Percentiles rank a stretch among this genome's conserved stretches.
Conservation (phyloP, 2,797 vertebrate species). For the Argyrosomus regius region DNA sequence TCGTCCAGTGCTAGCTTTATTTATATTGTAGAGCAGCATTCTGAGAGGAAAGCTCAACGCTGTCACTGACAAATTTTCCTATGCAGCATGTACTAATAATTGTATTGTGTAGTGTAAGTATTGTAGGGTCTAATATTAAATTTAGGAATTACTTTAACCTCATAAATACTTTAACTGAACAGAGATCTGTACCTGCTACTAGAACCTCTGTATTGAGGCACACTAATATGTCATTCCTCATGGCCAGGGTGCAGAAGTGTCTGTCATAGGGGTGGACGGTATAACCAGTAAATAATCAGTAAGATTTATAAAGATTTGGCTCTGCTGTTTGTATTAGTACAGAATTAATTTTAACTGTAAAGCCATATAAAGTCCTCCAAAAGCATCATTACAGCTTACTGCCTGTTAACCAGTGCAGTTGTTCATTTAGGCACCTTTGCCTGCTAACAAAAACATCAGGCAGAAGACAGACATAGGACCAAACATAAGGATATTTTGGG, state of each 20-base stretch:
- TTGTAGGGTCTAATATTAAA: not conserved
- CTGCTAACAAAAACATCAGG: not conserved
- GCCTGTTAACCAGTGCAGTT: slow-evolving; percentile 1
- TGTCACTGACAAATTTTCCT: not conserved
- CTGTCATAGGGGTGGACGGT: slow-evolving; percentile 21
- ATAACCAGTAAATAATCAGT: slow-evolving; percentile 17
- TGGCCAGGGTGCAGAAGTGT: not conserved
- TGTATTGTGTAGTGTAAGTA: slow-evolving; percentile 14
- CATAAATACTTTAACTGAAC: not conserved
- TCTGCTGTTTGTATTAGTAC: slow-evolving; percentile 10
- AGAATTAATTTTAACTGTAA: not conserved
- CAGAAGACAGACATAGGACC: not conserved
- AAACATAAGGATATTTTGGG: not conserved
- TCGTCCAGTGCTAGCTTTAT: not conserved
- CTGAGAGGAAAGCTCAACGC: slow-evolving; percentile 1
- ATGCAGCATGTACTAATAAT: slow-evolving; percentile 10
- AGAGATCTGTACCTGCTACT: slow-evolving; percentile 9
- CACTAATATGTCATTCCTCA: slow-evolving; percentile 11
- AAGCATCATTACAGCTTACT: not conserved
- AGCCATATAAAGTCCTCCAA: slow-evolving; percentile 11
- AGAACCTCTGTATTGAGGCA: slow-evolving; percentile 16
- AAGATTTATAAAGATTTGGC: slow-evolving; percentile 19
- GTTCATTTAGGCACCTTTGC: not conserved
- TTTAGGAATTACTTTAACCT: not conserved
- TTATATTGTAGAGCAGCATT: slow-evolving; percentile 3